A percentile compares a stretch with the other conserved stretches of the same genome.
These are phyloP conservation scores for Botia almorhae DNA, from an alignment of 2,797 vertebrate species.

Conservation along the genomic window DNA sequence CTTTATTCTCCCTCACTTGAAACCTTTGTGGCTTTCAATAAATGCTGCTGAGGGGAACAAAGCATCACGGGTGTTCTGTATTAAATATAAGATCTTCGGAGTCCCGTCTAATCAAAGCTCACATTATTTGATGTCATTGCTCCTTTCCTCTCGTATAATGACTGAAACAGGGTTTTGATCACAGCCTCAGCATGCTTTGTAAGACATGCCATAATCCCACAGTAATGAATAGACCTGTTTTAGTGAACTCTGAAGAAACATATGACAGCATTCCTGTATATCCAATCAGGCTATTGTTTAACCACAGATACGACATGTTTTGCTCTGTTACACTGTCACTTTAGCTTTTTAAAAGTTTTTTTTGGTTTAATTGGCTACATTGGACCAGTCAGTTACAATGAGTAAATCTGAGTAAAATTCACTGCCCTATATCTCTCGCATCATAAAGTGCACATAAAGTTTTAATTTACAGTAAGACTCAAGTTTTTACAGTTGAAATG, in stretches of 20 bases:
- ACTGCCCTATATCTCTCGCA: no score
- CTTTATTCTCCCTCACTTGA: no score
- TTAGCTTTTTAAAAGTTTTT: no score
- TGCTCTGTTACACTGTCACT: no score
- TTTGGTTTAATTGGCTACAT: no score
- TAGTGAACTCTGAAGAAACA: not conserved
- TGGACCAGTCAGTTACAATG: no score
- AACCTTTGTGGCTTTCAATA: not conserved
- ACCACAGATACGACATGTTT: not conserved
- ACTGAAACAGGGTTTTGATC: conserved; percentile 17
- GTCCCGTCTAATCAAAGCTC: conserved; percentile 44
- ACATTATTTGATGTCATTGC: conserved; percentile 32
- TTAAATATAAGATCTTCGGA: conserved; percentile 31
- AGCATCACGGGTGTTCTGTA: conserved; percentile 34
- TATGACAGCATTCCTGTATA: not conserved
- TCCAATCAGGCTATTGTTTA: not conserved
- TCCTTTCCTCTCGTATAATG: not conserved
- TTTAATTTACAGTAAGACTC: no score
- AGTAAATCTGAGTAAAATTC: no score
- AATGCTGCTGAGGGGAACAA: conserved; percentile 46
- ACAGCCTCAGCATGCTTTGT: conserved; percentile 5
- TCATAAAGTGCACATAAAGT: no score
- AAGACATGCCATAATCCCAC: conserved; percentile 5
- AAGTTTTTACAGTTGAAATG: no score
- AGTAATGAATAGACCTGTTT: conserved; percentile 26